phyloP scores from a whole-genome alignment of 2,797 vertebrate species.

The Chaenodraco wilsoni region DNA sequence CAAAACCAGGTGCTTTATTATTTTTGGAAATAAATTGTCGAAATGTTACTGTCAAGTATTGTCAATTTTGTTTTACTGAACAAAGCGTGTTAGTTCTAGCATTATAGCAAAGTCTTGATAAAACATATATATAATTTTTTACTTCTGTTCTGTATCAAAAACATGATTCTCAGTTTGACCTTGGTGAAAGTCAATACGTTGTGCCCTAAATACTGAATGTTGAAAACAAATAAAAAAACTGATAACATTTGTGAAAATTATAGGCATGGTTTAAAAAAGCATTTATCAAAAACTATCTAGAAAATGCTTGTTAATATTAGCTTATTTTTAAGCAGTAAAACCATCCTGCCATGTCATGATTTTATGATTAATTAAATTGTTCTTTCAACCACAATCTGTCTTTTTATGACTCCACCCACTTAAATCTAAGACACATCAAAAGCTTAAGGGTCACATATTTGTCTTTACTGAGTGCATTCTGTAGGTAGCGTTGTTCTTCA shows the following conservation, averaged over 20 bases:
- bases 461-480: constrained; percentile 4
- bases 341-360: neutral
- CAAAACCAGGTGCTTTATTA: constrained; percentile 19
- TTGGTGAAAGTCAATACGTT: neutral
- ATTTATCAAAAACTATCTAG: neutral
- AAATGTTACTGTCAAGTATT: constrained; percentile 26
- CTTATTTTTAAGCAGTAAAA: neutral
- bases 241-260: neutral
- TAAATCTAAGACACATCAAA: constrained; percentile 20
- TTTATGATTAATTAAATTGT: constrained; percentile 22
- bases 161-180: neutral
- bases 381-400: constrained; percentile 20
- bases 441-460: neutral
- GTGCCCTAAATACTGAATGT: neutral
- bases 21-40: constrained; percentile 31
- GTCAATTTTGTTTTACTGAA: constrained; percentile 13
- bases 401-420: constrained; percentile 11
- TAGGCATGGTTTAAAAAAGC: neutral
- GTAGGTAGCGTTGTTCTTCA: constrained; percentile 24
- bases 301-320: neutral
- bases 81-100: neutral
- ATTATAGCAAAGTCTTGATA: neutral
- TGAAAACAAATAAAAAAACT: neutral
- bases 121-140: neutral
- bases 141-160: neutral